Evolutionary conservation across 2,888 invertebrate genomes (phyloP), one percentile per base, ranked within the genome.

Genomic region (Scaptomyza parva): DNA sequence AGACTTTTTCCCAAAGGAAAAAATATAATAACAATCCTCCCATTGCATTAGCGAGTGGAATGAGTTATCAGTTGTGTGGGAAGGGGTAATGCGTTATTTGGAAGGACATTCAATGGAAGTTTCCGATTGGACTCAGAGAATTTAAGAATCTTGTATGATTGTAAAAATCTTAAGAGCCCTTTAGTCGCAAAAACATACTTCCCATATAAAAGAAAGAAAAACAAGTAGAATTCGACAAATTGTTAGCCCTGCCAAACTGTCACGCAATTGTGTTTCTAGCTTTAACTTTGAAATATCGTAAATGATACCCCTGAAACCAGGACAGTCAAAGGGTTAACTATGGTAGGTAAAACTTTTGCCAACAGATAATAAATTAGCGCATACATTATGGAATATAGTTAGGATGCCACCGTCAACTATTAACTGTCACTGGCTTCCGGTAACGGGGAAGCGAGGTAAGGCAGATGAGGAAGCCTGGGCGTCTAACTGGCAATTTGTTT

Each of bases 361-460:
- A 86, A 82, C 88, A 88, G 87, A 81, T 85, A 85, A 88, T 85
- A 88, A 88, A 86, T 86, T 88, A 88, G 81, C 86, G 81, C 86
- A 85, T 86, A 78, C 58, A 76, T 85, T 85, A 85, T 77, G 86
- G 81, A 88, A 86, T 75, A 51, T 69, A 66, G 80, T 80, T 60
- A 78, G 85, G 85, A 88, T 81, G 74, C 78, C 73, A 70, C 72
- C 65, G 54, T 47, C 80, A 70, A 76, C 70, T 63, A 52, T 44
- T 41, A 37, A 20, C 39, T 59, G 48, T 53, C 60, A 50, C 53
- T 67, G 47, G 77, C 67, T 74, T 78, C 78, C 78, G 81, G 78
- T 61, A 50, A 30, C 40, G 43, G 37, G 54, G 30, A 39, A 47
- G 39, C 3, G 3, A 6, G 14, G 33, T 7, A 2, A 6, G 0